A percentile compares a stretch with the other conserved stretches of the same genome.
Evolutionary conservation across 2,888 invertebrate species (phyloP).

Genomic region (Tiliacea citrago): DNA sequence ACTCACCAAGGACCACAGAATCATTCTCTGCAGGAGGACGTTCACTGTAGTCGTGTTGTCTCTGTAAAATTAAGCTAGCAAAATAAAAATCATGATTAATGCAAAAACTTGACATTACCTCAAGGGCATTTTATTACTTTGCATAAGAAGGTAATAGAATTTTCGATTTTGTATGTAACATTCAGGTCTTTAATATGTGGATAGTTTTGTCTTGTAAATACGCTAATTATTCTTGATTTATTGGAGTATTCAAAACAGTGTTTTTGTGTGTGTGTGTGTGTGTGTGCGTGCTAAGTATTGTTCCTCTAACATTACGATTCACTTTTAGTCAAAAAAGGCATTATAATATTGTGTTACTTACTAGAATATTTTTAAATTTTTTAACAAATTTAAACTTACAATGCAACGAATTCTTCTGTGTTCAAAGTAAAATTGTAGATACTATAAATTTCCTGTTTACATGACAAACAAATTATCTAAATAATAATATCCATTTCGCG

Average conservation of each 20-base stretch:
- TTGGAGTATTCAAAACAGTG: neutral
- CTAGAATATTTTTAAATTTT: neutral
- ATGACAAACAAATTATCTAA: conserved; percentile 7
- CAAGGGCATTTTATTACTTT: neutral
- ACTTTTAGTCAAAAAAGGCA: neutral
- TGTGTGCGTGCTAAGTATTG: neutral
- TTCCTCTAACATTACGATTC: neutral
- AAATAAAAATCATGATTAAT: too few relatives aligned
- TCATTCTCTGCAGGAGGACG: too few relatives aligned
- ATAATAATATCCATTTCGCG: conserved; percentile 4
- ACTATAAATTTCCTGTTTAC: neutral
- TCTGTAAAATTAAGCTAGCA: too few relatives aligned
- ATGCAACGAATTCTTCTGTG: neutral
- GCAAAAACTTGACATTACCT: neutral
- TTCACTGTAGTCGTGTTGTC: too few relatives aligned
- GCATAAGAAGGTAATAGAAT: neutral
- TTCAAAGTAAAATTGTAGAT: neutral
- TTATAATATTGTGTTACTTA: neutral
- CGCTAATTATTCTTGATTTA: neutral
- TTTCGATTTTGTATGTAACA: neutral
- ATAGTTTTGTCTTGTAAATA: neutral
- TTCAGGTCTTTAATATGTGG: neutral
- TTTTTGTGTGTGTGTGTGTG: neutral
- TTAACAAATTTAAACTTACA: neutral
- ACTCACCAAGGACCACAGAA: too few relatives aligned